phyloP scores from a whole-genome alignment of 1,140 invertebrate species.

The Anadara kagoshimensis region DNA sequence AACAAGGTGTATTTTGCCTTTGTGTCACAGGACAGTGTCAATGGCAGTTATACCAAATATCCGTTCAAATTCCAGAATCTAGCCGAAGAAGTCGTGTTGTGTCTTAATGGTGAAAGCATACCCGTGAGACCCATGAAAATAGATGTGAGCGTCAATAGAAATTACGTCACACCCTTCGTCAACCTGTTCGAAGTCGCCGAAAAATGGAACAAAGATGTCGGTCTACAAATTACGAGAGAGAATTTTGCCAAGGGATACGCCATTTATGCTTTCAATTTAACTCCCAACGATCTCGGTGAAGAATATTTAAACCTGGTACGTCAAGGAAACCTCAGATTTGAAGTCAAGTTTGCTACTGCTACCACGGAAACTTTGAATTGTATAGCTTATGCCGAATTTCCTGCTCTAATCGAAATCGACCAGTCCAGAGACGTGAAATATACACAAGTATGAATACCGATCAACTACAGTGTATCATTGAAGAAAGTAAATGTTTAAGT shows the following conservation, averaged over 20 bases:
- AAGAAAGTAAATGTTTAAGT: background rate
- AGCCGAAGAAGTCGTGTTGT: conserved; percentile 5
- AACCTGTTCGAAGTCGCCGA: conserved; percentile 30
- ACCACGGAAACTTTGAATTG: conserved; percentile 17
- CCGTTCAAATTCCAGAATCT: conserved; percentile 30
- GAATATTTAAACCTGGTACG: conserved; percentile 21
- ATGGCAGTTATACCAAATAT: conserved; percentile 36
- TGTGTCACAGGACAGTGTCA: conserved; percentile 20
- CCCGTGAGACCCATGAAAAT: conserved; percentile 21
- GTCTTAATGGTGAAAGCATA: conserved; percentile 29
- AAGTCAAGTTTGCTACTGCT: conserved; percentile 17
- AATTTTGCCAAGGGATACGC: conserved; percentile 10
- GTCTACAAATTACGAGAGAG: background rate
- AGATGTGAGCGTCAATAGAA: conserved; percentile 20
- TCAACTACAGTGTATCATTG: background rate
- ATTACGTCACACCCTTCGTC: conserved; percentile 27
- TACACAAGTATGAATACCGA: conserved; percentile 8
- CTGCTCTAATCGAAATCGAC: conserved; percentile 15
- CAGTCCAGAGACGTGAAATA: conserved; percentile 12
- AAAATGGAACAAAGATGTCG: conserved; percentile 31
- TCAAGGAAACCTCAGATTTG: conserved; percentile 27
- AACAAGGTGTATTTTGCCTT: conserved; percentile 19
- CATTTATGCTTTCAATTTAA: conserved; percentile 18
- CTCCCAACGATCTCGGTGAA: conserved; percentile 16
- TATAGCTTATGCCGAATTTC: conserved; percentile 18